Conservation (phyloP, 1,140 invertebrate species). For the Gerris buenoi region DNA sequence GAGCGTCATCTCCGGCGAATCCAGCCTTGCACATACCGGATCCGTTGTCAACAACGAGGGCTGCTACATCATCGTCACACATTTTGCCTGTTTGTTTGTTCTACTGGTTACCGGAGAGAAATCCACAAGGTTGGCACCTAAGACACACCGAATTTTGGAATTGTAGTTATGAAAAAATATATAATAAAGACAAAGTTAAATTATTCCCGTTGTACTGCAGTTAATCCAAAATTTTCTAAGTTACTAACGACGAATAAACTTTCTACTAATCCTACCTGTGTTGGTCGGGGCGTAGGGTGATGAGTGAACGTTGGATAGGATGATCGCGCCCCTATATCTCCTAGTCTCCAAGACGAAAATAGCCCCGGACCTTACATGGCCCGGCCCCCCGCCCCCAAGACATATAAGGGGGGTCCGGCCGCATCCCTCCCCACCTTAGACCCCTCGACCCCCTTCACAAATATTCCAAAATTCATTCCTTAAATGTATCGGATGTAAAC, state of each 20-base stretch:
- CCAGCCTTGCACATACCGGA: slow-evolving; percentile 84
- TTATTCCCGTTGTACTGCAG: no score
- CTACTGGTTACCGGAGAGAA: background rate
- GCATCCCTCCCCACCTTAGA: background rate
- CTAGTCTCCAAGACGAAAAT: background rate
- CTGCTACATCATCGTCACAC: slow-evolving; percentile 79
- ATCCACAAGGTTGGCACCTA: background rate
- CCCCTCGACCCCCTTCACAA: background rate
- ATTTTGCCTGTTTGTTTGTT: slow-evolving; percentile 37
- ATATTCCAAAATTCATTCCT: background rate
- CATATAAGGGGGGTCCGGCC: background rate
- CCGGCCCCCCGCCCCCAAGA: slow-evolving; percentile 5
- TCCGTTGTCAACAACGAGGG: slow-evolving; percentile 77
- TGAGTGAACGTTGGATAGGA: slow-evolving; percentile 10
- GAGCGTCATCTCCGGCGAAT: slow-evolving; percentile 78
- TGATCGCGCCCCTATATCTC: background rate
- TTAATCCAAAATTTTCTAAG: no score
- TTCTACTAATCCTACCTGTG: slow-evolving; percentile 2
- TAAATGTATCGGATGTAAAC: background rate
- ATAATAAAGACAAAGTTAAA: no score
- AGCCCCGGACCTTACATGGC: slow-evolving; percentile 3
- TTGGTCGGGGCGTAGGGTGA: slow-evolving; percentile 6
- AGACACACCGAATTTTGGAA: background rate
- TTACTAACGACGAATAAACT: no score
- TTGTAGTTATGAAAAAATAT: background rate